phyloP scores from a whole-genome alignment of 2,888 invertebrate genomes.

The Capitulum mitella region DNA sequence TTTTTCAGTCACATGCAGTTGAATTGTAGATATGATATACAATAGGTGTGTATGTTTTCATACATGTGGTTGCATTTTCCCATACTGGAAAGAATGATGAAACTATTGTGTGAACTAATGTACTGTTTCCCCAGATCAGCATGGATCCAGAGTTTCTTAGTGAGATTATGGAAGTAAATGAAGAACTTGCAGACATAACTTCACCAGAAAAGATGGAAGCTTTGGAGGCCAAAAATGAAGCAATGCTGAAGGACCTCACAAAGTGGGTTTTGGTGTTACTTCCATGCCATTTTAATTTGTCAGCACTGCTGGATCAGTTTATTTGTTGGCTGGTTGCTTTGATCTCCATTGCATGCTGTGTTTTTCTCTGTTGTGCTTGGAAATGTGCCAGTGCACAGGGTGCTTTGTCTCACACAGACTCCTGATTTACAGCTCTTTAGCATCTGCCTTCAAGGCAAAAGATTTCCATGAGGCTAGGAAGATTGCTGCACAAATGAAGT shows the following conservation, averaged over 20 bases:
- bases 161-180: neutral
- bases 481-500: neutral
- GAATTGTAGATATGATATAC: too few relatives aligned
- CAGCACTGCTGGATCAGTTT: too few relatives aligned
- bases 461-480: neutral
- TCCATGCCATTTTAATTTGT: too few relatives aligned
- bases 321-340: too few relatives aligned
- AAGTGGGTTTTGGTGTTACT: too few relatives aligned
- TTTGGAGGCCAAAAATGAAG: neutral
- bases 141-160: neutral
- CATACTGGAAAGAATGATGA: too few relatives aligned
- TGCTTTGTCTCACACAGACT: neutral
- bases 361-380: too few relatives aligned
- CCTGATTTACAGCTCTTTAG: neutral
- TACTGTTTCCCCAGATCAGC: neutral
- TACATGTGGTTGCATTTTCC: neutral
- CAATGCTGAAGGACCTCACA: neutral
- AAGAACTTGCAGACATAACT: neutral
- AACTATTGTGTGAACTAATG: neutral
- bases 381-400: too few relatives aligned
- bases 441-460: neutral
- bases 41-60: too few relatives aligned
- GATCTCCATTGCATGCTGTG: too few relatives aligned
- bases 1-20: neutral
- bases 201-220: neutral